These are phyloP conservation scores for Ricordea florida DNA, from an alignment of 92 coral and sea anemone species.

Conservation along the genomic window DNA sequence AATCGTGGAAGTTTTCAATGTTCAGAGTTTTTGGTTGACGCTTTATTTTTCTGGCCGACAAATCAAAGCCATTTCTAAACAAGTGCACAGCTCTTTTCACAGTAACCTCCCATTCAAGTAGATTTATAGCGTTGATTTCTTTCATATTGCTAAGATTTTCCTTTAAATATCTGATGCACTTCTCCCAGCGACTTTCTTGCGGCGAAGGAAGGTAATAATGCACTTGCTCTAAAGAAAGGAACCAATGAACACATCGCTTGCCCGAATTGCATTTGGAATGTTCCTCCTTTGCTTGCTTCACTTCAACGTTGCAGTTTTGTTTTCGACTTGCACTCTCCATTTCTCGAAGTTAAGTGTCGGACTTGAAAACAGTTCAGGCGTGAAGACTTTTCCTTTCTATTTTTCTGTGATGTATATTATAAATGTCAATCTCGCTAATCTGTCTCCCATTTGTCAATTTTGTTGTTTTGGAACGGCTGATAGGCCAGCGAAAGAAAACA, in stretches of 20 bases:
- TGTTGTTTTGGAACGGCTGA: too few relatives aligned
- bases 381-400: too few relatives aligned
- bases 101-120: conserved; percentile 6
- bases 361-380: too few relatives aligned
- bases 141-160: conserved; percentile 25
- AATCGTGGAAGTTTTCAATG: conserved; percentile 14
- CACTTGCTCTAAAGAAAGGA: conserved; percentile 60
- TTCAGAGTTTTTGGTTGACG: not conserved
- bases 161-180: conserved; percentile 13
- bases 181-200: conserved; percentile 25
- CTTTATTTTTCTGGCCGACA: conserved; percentile 1
- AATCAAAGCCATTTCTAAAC: conserved; percentile 5
- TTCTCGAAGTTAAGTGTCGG: too few relatives aligned
- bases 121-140: not conserved
- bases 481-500: too few relatives aligned
- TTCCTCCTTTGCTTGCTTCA: not conserved
- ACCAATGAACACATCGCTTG: conserved; percentile 56
- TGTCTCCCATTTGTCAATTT: too few relatives aligned
- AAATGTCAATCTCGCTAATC: too few relatives aligned
- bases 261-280: too few relatives aligned
- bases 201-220: conserved; percentile 45
- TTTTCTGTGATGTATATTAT: too few relatives aligned
- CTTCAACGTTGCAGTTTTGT: too few relatives aligned
- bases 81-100: not conserved
- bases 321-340: too few relatives aligned